These are phyloP conservation scores for Hydrolagus colliei DNA, from an alignment of 2,797 vertebrate species.

Conservation along the genomic window DNA sequence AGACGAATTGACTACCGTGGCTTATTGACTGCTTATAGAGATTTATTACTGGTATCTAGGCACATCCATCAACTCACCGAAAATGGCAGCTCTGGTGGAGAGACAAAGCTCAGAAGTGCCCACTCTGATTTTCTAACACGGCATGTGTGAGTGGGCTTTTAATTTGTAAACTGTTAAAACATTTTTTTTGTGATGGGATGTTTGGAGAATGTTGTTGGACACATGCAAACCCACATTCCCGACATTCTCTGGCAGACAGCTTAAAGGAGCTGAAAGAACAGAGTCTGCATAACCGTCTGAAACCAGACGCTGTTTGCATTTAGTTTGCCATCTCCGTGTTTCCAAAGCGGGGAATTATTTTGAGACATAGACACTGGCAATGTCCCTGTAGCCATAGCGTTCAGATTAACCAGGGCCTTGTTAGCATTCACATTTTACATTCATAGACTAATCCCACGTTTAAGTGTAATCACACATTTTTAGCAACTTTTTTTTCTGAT, in stretches of 20 bases:
- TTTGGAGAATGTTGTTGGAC: neutral
- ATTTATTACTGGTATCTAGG: neutral
- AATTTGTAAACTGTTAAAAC: slow-evolving; percentile 17
- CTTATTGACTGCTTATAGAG: neutral
- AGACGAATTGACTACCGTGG: neutral
- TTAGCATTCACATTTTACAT: neutral
- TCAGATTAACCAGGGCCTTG: neutral
- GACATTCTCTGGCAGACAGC: neutral
- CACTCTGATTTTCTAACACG: neutral
- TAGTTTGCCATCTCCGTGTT: neutral
- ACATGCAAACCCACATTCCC: neutral
- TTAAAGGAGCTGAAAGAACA: neutral
- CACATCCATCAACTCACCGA: neutral
- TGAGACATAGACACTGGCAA: neutral
- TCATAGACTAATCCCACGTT: neutral
- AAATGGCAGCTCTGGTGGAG: neutral
- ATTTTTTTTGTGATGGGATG: slow-evolving; percentile 2
- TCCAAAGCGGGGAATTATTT: neutral
- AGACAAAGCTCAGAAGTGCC: neutral
- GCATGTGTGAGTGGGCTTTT: neutral
- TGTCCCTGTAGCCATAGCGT: neutral
- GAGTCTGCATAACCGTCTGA: neutral
- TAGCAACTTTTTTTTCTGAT: neutral
- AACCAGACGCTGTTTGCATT: neutral
- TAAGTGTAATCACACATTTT: neutral